phyloP scores from a whole-genome alignment of 2,888 invertebrate species.

The Trichogramma dendrolimi region DNA sequence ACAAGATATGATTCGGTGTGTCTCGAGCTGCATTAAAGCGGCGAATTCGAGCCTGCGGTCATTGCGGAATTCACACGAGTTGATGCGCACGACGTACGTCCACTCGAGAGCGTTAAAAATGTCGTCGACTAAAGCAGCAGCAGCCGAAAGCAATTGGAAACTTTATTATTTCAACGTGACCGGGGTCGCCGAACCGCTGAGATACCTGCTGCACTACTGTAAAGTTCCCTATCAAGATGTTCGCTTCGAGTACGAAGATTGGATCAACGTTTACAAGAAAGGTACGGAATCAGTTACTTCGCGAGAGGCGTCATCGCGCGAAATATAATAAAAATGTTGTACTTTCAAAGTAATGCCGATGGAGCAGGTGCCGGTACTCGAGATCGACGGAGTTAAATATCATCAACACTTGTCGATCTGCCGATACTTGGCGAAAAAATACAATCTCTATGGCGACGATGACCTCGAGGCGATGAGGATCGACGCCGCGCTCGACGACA shows the following conservation, averaged over 20 bases:
- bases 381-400: conserved; percentile 51
- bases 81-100: too few species aligned
- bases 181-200: conserved; percentile 50
- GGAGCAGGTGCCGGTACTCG: conserved; percentile 53
- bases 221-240: conserved; percentile 50
- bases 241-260: conserved; percentile 43
- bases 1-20: too few species aligned
- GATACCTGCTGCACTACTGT: conserved; percentile 46
- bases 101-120: too few species aligned
- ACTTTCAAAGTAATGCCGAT: conserved; percentile 50
- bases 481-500: conserved; percentile 53
- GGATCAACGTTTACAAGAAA: conserved; percentile 36
- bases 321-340: not conserved
- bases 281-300: conserved; percentile 29
- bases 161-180: conserved; percentile 51
- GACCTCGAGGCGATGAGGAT: conserved; percentile 55
- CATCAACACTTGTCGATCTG: conserved; percentile 56
- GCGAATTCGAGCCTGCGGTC: too few species aligned
- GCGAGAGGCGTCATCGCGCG: not conserved
- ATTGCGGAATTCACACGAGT: too few species aligned
- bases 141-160: conserved; percentile 40
- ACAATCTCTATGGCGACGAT: conserved; percentile 53
- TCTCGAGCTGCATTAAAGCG: too few species aligned
- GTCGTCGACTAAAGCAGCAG: too few species aligned
- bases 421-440: conserved; percentile 55